Evolutionary conservation across 2,888 invertebrate species (phyloP), one percentile per base, ranked within the genome.

Genomic region (Anoplius nigerrimus): DNA sequence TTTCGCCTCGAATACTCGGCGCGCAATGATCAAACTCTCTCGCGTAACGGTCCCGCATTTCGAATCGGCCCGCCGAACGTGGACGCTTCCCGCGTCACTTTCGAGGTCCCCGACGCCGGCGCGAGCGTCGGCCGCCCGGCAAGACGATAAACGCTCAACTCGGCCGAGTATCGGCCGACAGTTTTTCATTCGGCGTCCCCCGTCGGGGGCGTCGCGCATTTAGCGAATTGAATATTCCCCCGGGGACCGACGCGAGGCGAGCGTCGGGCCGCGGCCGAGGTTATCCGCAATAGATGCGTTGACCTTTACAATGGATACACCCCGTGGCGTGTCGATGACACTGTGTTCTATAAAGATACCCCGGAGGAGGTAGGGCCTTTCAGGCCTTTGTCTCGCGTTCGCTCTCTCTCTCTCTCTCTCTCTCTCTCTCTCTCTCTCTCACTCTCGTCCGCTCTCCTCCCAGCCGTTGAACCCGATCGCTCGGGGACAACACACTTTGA

Each of bases 271-370:
- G 70, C 34, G 34, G n/a, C 58, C 80, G 81, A 84, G 82, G 81
- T 84, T 83, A 83, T 82, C 82, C 74, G 72, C 81, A 81, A 83
- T 84, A 84, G 82, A 82, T 84, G 76, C 83, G 77, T 83, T 84
- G 85, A 85, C 84, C 85, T 86, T 83, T 80, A 78, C 84, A 81
- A 84, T 83, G 80, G 78, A 76, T 79, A 76, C 78, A 77, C 81
- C 75, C 75, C 72, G 78, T 67, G 65, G 72, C 75, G 79, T 82
- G 84, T 82, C 83, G 80, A 82, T 82, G 84, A 84, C 82, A 81
- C 80, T 73, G 76, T 82, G 82, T 81, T 82, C 84, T 82, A 84
- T 83, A 82, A 85, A 86, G 85, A 82, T 84, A 84, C 76, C 58
- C 68, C 69, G 71, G 57, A 75, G 71, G 75, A 76, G 77, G 78